These are phyloP conservation scores for Pomacea canaliculata DNA, from an alignment of 2,888 invertebrate species.

Conservation along the genomic window DNA sequence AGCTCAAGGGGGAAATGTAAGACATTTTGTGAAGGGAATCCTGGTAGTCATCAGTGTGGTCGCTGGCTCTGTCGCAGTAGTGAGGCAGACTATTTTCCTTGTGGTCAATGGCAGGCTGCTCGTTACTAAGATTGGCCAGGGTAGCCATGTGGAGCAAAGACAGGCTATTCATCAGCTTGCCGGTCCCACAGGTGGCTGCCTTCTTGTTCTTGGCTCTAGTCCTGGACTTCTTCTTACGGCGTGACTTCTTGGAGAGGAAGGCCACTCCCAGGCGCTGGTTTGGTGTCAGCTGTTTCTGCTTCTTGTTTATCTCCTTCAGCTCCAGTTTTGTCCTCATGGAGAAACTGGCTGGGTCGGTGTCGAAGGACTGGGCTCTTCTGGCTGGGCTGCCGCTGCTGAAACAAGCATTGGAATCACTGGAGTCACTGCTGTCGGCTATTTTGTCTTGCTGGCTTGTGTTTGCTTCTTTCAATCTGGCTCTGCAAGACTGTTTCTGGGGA, in stretches of 20 bases:
- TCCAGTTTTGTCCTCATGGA: conserved; percentile 16
- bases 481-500: not conserved
- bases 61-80: conserved; percentile 22
- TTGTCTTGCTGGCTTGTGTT: not conserved
- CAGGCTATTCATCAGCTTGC: conserved; percentile 55
- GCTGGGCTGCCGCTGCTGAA: not conserved
- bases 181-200: conserved; percentile 20
- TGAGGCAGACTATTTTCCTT: conserved; percentile 1
- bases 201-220: conserved; percentile 7
- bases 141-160: conserved; percentile 63
- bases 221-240: conserved; percentile 37
- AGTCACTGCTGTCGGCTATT: conserved; percentile 19
- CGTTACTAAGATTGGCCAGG: conserved; percentile 53
- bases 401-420: conserved; percentile 16
- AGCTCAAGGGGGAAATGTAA: conserved; percentile 55
- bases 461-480: conserved; percentile 12
- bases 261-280: conserved; percentile 53
- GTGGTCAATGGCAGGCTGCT: conserved; percentile 33
- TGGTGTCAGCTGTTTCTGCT: conserved; percentile 46
- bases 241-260: conserved; percentile 42
- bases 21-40: conserved; percentile 60
- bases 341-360: not conserved
- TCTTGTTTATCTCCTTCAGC: conserved; percentile 32
- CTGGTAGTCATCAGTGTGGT: conserved; percentile 36
- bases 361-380: not conserved